Conservation (phyloP, 1,140 invertebrate genomes). For the Tetragonula clypearis region DNA sequence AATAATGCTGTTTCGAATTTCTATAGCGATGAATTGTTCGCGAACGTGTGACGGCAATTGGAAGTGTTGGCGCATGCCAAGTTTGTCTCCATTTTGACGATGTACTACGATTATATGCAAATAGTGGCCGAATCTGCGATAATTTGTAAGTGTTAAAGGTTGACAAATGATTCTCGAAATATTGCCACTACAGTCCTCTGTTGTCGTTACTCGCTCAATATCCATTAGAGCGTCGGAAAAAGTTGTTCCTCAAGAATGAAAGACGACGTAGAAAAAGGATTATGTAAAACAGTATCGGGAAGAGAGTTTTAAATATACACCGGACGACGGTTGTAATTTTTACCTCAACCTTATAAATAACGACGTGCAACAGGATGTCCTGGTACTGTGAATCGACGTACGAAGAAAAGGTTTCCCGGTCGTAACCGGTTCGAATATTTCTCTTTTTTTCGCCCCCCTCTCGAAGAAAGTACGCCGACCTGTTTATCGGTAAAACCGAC, state of each 20-base stretch:
- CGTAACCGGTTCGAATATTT: background rate
- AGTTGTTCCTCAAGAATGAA: background rate
- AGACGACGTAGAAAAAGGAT: background rate
- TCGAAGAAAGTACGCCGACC: conserved; percentile 24
- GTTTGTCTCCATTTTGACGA: background rate
- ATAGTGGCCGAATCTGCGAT: background rate
- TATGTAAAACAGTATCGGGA: background rate
- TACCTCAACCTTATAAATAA: conserved; percentile 1
- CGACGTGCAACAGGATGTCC: background rate
- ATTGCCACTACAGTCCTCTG: background rate
- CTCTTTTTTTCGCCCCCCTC: background rate
- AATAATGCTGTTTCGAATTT: background rate
- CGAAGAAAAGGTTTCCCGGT: background rate
- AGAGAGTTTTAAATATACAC: background rate
- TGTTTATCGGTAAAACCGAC: conserved; percentile 28
- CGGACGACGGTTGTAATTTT: background rate
- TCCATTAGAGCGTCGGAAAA: background rate
- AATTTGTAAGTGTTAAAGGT: background rate
- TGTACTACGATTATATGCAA: background rate
- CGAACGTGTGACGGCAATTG: background rate
- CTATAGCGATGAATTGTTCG: background rate
- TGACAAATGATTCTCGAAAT: background rate
- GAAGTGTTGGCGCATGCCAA: background rate
- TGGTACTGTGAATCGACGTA: background rate
- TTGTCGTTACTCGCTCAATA: no score